These are phyloP conservation scores for Dendrolimus pini DNA, from an alignment of 2,888 invertebrate genomes.

Conservation along the genomic window DNA sequence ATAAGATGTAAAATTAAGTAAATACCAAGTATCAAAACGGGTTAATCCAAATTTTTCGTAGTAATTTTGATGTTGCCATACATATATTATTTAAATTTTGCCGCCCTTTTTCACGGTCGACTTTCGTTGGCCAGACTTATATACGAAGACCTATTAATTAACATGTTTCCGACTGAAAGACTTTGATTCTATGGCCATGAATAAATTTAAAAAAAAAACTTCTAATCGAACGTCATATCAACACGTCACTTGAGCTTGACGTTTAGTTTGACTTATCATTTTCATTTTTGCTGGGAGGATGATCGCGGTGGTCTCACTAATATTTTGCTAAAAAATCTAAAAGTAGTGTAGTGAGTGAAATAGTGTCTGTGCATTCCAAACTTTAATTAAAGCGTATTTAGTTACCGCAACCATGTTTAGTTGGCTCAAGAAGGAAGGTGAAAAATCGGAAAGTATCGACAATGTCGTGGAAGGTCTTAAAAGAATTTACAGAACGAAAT, in stretches of 20 bases:
- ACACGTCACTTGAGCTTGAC: constrained; percentile 41
- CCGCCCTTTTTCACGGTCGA: no score
- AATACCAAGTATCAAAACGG: no score
- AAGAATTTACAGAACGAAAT: constrained; percentile 92
- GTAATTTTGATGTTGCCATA: no score
- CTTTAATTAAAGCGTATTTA: constrained; percentile 19
- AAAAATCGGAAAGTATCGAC: constrained; percentile 87
- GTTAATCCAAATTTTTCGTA: no score
- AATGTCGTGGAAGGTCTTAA: constrained; percentile 97
- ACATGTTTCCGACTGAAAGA: no score
- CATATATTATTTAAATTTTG: no score
- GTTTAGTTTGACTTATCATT: constrained; percentile 16
- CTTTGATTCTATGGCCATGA: no score
- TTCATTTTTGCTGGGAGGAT: constrained; percentile 50
- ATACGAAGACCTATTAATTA: no score
- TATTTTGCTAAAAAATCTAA: constrained; percentile 35
- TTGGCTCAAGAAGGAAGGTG: constrained; percentile 86
- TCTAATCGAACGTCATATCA: constrained; percentile 18
- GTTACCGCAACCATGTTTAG: constrained; percentile 84
- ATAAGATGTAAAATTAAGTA: no score
- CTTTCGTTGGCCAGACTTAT: no score
- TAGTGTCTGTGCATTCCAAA: constrained; percentile 33
- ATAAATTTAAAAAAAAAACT: constrained; percentile 1
- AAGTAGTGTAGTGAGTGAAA: constrained; percentile 54
- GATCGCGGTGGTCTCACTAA: constrained; percentile 50